Conservation (phyloP, 2,797 vertebrate species). For the Sebastes matsubarae region DNA sequence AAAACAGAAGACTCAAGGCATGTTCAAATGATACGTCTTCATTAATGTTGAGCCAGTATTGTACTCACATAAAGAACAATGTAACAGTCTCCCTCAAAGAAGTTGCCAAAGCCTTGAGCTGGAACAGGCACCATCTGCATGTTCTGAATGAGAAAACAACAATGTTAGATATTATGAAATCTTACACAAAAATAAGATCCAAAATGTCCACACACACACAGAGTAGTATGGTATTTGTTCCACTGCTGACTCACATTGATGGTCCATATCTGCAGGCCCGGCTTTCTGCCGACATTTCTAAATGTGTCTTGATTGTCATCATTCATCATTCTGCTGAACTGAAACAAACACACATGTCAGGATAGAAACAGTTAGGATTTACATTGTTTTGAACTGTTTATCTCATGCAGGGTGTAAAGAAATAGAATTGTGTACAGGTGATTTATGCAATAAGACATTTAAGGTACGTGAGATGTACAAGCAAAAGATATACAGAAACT, state of each 20-base stretch:
- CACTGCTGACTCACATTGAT: slow-evolving; percentile 85
- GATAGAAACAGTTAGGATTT: neutral
- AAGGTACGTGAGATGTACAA: neutral
- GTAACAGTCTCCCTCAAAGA: slow-evolving; percentile 95
- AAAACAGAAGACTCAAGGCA: neutral
- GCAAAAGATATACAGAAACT: neutral
- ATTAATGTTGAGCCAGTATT: neutral
- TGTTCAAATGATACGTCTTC: neutral
- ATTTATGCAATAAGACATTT: neutral
- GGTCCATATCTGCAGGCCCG: slow-evolving; percentile 93
- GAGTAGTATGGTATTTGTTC: neutral
- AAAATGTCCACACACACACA: neutral
- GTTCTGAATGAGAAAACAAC: slow-evolving; percentile 77
- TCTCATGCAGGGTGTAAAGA: neutral
- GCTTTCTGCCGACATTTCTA: slow-evolving; percentile 78
- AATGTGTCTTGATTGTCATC: slow-evolving; percentile 66
- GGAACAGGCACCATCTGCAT: slow-evolving; percentile 89
- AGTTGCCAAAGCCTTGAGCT: slow-evolving; percentile 86
- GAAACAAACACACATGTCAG: slow-evolving; percentile 26
- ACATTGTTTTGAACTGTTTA: neutral
- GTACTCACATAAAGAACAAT: slow-evolving; percentile 88
- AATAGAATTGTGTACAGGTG: too few relatives aligned
- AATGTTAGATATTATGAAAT: neutral
- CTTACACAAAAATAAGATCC: neutral
- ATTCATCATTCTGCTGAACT: slow-evolving; percentile 86